Conservation (phyloP, 2,888 invertebrate species). For the Galerucella calmariensis region DNA sequence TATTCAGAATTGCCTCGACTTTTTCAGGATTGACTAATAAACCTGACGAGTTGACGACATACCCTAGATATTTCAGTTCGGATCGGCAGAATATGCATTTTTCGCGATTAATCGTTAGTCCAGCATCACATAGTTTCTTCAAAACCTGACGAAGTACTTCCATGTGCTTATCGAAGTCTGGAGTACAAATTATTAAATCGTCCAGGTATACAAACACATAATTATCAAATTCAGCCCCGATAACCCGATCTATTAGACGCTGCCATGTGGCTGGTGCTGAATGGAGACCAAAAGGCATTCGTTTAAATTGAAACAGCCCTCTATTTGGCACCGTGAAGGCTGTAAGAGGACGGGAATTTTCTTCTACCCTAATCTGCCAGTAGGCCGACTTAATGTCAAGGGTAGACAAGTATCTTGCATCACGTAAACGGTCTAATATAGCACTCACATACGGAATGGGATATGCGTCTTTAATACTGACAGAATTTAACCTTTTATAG, state of each 20-base stretch:
- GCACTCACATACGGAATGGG: constrained; percentile 26
- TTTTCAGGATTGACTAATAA: neutral
- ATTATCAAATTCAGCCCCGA: constrained; percentile 46
- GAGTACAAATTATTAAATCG: constrained; percentile 47
- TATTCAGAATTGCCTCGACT: too few relatives aligned
- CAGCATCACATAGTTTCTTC: constrained; percentile 33
- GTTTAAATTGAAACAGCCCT: constrained; percentile 39
- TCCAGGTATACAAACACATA: constrained; percentile 49
- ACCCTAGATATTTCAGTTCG: constrained; percentile 25
- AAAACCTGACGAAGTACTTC: too few relatives aligned
- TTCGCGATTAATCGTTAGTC: constrained; percentile 41
- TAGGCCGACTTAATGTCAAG: constrained; percentile 12
- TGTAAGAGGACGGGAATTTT: constrained; percentile 43
- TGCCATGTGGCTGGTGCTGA: constrained; percentile 8
- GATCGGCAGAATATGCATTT: constrained; percentile 29
- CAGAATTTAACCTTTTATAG: constrained; percentile 25
- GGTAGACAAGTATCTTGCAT: constrained; percentile 34
- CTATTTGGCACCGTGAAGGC: constrained; percentile 52
- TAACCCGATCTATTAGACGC: constrained; percentile 45
- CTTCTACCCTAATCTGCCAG: constrained; percentile 29
- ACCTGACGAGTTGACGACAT: constrained; percentile 23
- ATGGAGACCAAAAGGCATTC: too few relatives aligned
- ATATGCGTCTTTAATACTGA: constrained; percentile 39
- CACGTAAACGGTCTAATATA: constrained; percentile 29
- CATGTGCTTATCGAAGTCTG: constrained; percentile 31